These are phyloP conservation scores for Rhinopomastus cyanomelas DNA, from an alignment of 2,113 vertebrate genomes.

Conservation along the genomic window DNA sequence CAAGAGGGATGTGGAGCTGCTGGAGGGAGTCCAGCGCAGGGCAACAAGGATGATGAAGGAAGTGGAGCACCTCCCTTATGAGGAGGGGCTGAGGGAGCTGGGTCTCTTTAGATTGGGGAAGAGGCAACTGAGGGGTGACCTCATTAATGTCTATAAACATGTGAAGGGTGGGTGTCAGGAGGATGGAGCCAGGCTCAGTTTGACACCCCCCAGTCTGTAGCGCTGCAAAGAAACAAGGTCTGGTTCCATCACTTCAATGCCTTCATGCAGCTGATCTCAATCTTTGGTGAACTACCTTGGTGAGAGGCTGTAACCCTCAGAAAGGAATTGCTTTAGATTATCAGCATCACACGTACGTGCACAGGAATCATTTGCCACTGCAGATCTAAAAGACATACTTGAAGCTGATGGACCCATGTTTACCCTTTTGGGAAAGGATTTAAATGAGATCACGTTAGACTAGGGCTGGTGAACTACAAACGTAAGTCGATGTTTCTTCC, in stretches of 20 bases:
- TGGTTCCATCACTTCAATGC: not conserved
- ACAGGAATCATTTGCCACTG: not conserved
- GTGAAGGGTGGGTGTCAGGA: no score
- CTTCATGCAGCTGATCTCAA: not conserved
- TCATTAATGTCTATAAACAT: no score
- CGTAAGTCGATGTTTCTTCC: not conserved
- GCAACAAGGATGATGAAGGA: no score
- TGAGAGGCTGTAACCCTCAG: slow-evolving; percentile 3
- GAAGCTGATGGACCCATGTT: not conserved
- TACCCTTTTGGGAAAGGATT: not conserved
- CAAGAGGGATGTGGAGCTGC: no score
- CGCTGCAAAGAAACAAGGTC: not conserved
- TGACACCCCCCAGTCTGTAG: no score
- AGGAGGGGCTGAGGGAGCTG: no score
- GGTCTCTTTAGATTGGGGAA: no score
- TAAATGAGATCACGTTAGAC: not conserved
- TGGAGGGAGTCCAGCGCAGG: no score
- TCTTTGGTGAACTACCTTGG: not conserved
- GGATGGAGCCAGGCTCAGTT: no score
- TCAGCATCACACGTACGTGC: not conserved
- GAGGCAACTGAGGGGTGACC: no score
- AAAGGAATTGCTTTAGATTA: not conserved
- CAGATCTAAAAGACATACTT: not conserved
- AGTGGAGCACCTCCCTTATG: no score
- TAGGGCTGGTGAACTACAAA: not conserved